These are phyloP conservation scores for Austrolebias charrua DNA, from an alignment of 2,797 vertebrate species.

Conservation along the genomic window DNA sequence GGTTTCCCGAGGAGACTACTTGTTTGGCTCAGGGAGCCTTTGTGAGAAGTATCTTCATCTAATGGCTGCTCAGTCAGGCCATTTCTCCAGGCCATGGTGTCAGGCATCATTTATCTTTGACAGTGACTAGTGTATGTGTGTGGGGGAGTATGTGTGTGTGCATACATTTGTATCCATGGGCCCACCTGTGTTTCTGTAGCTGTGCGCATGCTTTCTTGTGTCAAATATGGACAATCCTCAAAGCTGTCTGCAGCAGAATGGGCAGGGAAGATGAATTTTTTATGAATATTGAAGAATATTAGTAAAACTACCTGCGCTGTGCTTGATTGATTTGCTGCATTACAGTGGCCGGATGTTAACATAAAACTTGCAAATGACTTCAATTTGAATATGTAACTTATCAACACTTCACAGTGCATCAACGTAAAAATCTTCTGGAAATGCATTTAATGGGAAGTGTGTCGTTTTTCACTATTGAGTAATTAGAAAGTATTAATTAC, in stretches of 20 bases:
- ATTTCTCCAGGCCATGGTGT: constrained; percentile 72
- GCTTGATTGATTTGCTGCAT: constrained; percentile 73
- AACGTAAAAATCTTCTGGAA: constrained; percentile 53
- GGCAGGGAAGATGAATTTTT: constrained; percentile 70
- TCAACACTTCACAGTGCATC: constrained; percentile 74
- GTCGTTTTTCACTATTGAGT: constrained; percentile 74
- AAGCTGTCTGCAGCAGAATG: constrained; percentile 25
- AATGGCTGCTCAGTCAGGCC: constrained; percentile 64
- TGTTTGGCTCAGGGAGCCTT: constrained; percentile 76
- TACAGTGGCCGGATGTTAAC: constrained; percentile 68
- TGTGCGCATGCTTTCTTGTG: constrained; percentile 24
- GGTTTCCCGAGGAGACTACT: constrained; percentile 73
- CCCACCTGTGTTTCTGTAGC: constrained; percentile 23
- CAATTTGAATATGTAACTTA: constrained; percentile 77
- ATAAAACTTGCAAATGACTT: constrained; percentile 73
- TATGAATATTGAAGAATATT: constrained; percentile 53
- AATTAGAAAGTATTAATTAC: constrained; percentile 76
- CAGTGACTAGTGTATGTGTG: constrained; percentile 53
- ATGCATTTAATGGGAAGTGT: constrained; percentile 59
- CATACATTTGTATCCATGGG: constrained; percentile 4
- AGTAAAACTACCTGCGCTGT: constrained; percentile 64
- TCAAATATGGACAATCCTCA: constrained; percentile 50
- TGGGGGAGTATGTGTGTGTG: constrained; percentile 1
- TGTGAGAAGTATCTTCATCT: constrained; percentile 79
- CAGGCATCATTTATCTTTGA: constrained; percentile 77